Conservation (phyloP, 2,888 invertebrate genomes). For the Drosophila flavopinicola region DNA sequence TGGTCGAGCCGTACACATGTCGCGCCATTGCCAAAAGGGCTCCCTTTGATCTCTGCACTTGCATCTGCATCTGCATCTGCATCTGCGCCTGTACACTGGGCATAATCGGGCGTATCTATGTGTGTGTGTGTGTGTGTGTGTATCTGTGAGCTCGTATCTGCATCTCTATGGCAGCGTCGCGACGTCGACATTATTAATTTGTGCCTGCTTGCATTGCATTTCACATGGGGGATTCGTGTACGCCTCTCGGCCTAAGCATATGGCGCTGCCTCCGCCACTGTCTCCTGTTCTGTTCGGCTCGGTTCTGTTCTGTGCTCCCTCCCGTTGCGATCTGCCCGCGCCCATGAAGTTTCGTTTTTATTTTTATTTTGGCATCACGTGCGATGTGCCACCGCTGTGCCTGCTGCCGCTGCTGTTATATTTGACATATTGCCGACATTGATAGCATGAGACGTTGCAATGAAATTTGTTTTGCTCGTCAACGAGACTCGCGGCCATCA, state of each 20-base stretch:
- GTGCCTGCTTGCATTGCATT: slow-evolving; percentile 58
- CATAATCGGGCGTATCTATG: background rate
- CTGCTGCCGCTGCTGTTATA: slow-evolving; percentile 46
- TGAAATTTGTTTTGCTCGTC: slow-evolving; percentile 79
- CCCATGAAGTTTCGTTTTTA: slow-evolving; percentile 32
- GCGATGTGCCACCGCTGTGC: slow-evolving; percentile 34
- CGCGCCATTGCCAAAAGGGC: slow-evolving; percentile 25
- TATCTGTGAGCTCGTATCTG: slow-evolving; percentile 9
- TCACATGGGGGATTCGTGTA: slow-evolving; percentile 62
- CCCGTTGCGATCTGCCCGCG: slow-evolving; percentile 33
- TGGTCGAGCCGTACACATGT: slow-evolving; percentile 26
- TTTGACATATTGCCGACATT: slow-evolving; percentile 76
- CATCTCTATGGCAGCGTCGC: slow-evolving; percentile 36
- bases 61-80: slow-evolving; percentile 25
- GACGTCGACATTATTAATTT: slow-evolving; percentile 74
- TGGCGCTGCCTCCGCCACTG: slow-evolving; percentile 26
- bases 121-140: slow-evolving; percentile 1
- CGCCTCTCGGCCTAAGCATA: slow-evolving; percentile 44
- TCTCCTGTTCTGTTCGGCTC: slow-evolving; percentile 6
- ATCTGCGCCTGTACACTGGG: slow-evolving; percentile 11
- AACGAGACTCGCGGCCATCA: slow-evolving; percentile 65
- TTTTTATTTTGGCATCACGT: slow-evolving; percentile 70
- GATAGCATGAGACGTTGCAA: slow-evolving; percentile 76
- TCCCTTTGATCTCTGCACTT: slow-evolving; percentile 61
- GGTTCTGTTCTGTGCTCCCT: background rate